phyloP scores from a whole-genome alignment of 37 sponge, comb jelly and placozoan genomes.

The Cladorhizidae sp. region DNA sequence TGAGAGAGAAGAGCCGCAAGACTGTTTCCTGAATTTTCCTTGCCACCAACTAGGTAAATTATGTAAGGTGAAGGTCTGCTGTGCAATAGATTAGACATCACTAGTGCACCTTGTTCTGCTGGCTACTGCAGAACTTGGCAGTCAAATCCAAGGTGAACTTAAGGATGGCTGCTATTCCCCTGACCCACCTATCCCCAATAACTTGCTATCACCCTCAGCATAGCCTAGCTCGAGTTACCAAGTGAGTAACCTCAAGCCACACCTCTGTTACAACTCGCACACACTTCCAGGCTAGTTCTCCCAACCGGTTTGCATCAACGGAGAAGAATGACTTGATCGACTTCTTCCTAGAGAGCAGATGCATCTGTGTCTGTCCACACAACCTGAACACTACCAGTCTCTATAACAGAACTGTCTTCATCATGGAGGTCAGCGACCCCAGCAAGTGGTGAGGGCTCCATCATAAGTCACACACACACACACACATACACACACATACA shows the following conservation, averaged over 20 bases:
- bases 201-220: neutral
- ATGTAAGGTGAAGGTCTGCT: no score
- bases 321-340: neutral
- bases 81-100: no score
- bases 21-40: no score
- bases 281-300: slow-evolving; percentile 9
- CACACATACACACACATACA: no score
- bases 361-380: slow-evolving; percentile 78
- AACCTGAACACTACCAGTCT: slow-evolving; percentile 32
- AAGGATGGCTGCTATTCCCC: neutral
- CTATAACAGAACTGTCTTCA: slow-evolving; percentile 57
- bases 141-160: neutral
- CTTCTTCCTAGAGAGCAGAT: slow-evolving; percentile 35
- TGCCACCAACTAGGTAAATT: no score
- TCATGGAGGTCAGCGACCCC: slow-evolving; percentile 32
- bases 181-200: slow-evolving; percentile 14
- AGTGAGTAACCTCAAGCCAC: neutral
- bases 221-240: neutral
- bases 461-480: neutral
- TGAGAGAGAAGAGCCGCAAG: no score
- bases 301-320: slow-evolving; percentile 6
- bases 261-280: neutral
- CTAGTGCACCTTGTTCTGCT: no score
- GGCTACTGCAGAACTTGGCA: no score
- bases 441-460: slow-evolving; percentile 47